Evolutionary conservation across 2,113 vertebrate genomes (phyloP), one percentile per base, ranked within the genome.

Genomic region (Axis porcinus): DNA sequence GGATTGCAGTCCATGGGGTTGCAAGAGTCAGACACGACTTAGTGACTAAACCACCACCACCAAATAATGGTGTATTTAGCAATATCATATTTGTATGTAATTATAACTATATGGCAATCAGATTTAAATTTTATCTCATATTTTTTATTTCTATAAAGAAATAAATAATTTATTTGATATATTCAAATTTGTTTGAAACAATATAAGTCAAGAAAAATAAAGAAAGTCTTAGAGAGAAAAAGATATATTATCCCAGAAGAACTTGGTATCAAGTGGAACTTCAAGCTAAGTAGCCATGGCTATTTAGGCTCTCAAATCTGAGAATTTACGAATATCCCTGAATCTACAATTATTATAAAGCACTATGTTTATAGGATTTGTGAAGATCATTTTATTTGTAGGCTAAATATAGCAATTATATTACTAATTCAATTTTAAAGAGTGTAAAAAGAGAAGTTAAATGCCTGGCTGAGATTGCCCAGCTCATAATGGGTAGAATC

Each of bases 271-370:
- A 28, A 81, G 19, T 74, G 3, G 57, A 40, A 74, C 67, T 40
- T 70, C 0, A 0, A 70, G 67, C n/a, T 40, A 94, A 86, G 30
- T 54, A 14, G 9, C 5, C 12, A 21, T 55, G 57, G 13, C 55
- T 96, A 52, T 7, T 88, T 81, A 82, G 25, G 30, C 19, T 10
- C n/a, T 88, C 25, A 40, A 58, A 17, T 93, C 50, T 50, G 27
- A 83, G 33, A 62, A 60, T 97, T 92, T 92, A 64, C 33, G 86
- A 82, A 78, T 60, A 67, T 27, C 23, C 13, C 52, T 85, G 28
- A 58, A 10, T 28, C 25, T 28, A 54, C 1, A 45, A 36, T 30
- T 76, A 17, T 47, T 50, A n/a, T 17, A 28, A 91, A 91, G 17
- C 13, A 87, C 6, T 62, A 7, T 78, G 2, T 67, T 91, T 82